Conservation (phyloP, 2,797 vertebrate species). For the Hyperoplus lanceolatus region DNA sequence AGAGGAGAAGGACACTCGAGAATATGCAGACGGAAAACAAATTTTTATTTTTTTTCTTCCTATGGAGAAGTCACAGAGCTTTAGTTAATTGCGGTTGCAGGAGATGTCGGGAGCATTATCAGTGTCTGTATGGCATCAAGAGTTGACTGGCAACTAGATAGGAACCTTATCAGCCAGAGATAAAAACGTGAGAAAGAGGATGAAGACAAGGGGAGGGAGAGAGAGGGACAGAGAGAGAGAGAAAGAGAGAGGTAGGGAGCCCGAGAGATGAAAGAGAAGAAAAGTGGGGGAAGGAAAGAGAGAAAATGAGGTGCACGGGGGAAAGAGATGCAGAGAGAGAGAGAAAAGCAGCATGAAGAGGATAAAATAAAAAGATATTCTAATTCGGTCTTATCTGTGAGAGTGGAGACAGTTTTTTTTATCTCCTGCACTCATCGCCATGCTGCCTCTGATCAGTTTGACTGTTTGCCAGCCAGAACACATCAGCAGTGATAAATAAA, state of each 20-base stretch:
- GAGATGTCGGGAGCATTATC: conserved; percentile 65
- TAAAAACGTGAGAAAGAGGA: conserved; percentile 54
- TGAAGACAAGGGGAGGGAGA: conserved; percentile 40
- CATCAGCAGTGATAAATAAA: conserved; percentile 17
- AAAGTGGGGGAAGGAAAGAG: conserved; percentile 12
- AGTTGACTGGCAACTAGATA: conserved; percentile 71
- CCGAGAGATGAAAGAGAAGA: conserved; percentile 38
- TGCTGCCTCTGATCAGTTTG: conserved; percentile 36
- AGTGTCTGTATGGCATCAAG: conserved; percentile 58
- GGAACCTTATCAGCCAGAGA: conserved; percentile 67
- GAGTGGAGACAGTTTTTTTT: conserved; percentile 44
- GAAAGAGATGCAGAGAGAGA: conserved; percentile 7
- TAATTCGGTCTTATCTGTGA: conserved; percentile 50
- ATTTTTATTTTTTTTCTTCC: conserved; percentile 2
- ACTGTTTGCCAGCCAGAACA: conserved; percentile 49
- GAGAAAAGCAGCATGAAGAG: conserved; percentile 10
- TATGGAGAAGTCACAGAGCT: conserved; percentile 43
- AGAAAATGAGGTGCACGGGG: neutral
- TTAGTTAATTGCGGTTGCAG: conserved; percentile 73
- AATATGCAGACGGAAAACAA: conserved; percentile 21
- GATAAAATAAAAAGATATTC: conserved; percentile 46
- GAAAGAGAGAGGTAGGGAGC: conserved; percentile 20
- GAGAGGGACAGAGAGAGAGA: neutral
- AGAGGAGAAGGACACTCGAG: conserved; percentile 28
- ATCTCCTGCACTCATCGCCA: conserved; percentile 46